A percentile compares a stretch with the other conserved stretches of the same genome.
Evolutionary conservation across 2,888 invertebrate genomes (phyloP).

Genomic region (Philopedon plagiatum): DNA sequence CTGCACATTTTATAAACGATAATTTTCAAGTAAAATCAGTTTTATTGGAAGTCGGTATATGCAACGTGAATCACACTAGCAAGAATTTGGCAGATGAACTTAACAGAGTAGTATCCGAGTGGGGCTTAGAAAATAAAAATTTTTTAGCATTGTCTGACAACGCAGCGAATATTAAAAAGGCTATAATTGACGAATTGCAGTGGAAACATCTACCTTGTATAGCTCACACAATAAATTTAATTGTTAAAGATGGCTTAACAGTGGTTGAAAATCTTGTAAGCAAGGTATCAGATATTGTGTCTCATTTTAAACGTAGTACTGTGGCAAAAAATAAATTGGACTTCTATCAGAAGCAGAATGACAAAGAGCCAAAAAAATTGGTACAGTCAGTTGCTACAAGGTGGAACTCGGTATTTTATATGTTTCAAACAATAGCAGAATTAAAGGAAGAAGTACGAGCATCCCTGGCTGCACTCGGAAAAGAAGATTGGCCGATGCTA

Average conservation of each 20-base stretch:
- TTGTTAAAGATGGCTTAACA: neutral
- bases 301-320: constrained; percentile 50
- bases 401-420: constrained; percentile 49
- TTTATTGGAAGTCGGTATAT: neutral
- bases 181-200: neutral
- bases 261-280: no score
- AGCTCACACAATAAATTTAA: constrained; percentile 7
- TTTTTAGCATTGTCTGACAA: constrained; percentile 1
- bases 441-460: constrained; percentile 38
- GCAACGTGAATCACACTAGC: constrained; percentile 24
- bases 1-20: constrained; percentile 17
- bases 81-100: neutral
- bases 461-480: constrained; percentile 38
- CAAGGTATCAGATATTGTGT: constrained; percentile 35
- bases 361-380: constrained; percentile 43
- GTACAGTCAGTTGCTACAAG: constrained; percentile 43
- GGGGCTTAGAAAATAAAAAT: constrained; percentile 1
- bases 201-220: constrained; percentile 5
- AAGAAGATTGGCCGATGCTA: no score
- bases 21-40: constrained; percentile 3
- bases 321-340: constrained; percentile 9
- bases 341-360: constrained; percentile 29
- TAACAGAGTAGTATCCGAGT: neutral
- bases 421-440: constrained; percentile 41
- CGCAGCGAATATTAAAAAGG: constrained; percentile 14